Base-by-base conservation (phyloP, 92 coral and sea anemone species). In the Phenganax subtilis region DNA sequence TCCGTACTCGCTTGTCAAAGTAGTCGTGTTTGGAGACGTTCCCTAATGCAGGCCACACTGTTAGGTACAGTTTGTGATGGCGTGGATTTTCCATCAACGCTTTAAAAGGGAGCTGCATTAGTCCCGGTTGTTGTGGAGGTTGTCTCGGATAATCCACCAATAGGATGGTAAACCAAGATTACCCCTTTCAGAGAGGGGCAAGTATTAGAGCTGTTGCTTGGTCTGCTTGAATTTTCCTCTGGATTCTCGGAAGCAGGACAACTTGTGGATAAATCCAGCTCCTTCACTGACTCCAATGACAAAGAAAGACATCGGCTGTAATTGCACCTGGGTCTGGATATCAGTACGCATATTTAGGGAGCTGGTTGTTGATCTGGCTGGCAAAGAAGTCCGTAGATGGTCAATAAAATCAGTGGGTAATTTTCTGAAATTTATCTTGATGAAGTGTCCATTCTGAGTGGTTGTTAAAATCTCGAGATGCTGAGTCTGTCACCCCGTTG, bases 401-500 rank as follows among this genome's bases (percentile, higher is more conserved):
- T 59, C 65, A 25, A 59, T 59, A 59, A 25, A 0, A 14, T 14
- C 65, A 20, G 7, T 7, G 17, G 7, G 65, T 59, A 14, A 59
- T 59, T 25, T 12, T n/a, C 20, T 59, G 65, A 59, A 59, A 59
- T 14, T 3, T 14, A 12, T 59, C 65, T 59, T 25, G 65, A 25
- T 59, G 15, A n/a, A 59, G 65, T 25, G 65, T 59, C 65, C 65
- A 59, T 59, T 59, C 65, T n/a, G 65, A 59, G 65, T 10, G 12
- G 20, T 25, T 0, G 65, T 59, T 59, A 20, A 25, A 14, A 0
- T 10, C 2, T 6, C 20, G 17, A 59, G 69, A 80, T 68, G 53
- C 53, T 64, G 47, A 37, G 90, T 91, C 92, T 86, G 86, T 93
- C 71, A 81, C 85, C 10, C 31, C 54, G 54, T 90, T 90, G 57